Conservation (phyloP, 2,888 invertebrate genomes). For the Tenthredo distinguenda region DNA sequence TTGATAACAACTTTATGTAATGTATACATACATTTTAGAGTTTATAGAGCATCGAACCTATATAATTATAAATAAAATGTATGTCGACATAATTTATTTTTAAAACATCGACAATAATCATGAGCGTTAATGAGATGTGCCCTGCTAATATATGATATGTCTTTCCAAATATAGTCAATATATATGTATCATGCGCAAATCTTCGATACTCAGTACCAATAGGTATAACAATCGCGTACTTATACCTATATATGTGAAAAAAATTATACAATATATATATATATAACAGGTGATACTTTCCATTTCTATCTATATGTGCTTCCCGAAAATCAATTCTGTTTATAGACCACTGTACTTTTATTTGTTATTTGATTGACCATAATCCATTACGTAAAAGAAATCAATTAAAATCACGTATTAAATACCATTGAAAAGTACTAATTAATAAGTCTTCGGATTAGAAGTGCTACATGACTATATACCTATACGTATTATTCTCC, state of each 20-base stretch:
- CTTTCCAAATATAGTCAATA: conserved; percentile 41
- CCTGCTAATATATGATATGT: conserved; percentile 20
- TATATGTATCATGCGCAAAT: conserved; percentile 39
- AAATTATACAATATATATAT: conserved; percentile 32
- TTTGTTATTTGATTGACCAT: not conserved
- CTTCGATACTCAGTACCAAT: conserved; percentile 36
- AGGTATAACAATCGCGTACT: conserved; percentile 27
- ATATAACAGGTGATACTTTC: conserved; percentile 33
- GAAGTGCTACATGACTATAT: not conserved
- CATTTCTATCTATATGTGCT: not conserved
- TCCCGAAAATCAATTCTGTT: conserved; percentile 27
- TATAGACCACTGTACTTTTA: not conserved
- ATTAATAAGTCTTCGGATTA: not conserved
- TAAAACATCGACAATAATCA: conserved; percentile 47
- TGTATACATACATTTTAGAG: conserved; percentile 57
- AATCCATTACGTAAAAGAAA: not conserved
- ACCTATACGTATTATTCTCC: not conserved
- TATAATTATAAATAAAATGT: conserved; percentile 35
- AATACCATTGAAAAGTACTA: not conserved
- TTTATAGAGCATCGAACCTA: conserved; percentile 40
- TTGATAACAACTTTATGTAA: conserved; percentile 42
- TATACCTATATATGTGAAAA: conserved; percentile 37
- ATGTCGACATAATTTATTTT: conserved; percentile 35
- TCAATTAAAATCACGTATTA: conserved; percentile 10
- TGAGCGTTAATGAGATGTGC: conserved; percentile 20